A percentile compares a stretch with the other conserved stretches of the same genome.
Evolutionary conservation across 2,113 vertebrate genomes (phyloP).

Genomic region (Tachysurus vachellii): DNA sequence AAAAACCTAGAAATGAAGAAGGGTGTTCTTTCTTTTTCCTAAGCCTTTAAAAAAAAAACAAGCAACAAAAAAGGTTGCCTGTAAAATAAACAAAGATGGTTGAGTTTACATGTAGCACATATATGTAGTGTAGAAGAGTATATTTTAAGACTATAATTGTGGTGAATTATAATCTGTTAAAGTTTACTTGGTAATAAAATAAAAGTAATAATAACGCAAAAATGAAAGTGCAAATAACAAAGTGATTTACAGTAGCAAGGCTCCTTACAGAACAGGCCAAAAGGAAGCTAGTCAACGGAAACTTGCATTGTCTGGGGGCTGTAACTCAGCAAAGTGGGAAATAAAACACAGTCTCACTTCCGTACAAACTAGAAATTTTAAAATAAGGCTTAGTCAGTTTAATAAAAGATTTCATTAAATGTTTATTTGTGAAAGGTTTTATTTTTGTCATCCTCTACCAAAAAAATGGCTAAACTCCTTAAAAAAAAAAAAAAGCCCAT

Average conservation of each 20-base stretch:
- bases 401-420: background rate
- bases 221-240: background rate
- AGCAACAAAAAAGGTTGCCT: background rate
- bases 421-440: background rate
- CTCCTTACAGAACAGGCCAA: background rate
- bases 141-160: background rate
- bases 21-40: background rate
- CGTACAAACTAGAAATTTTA: background rate
- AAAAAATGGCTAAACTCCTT: background rate
- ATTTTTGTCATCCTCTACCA: background rate
- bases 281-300: background rate
- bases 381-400: background rate
- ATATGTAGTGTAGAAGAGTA: background rate
- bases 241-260: background rate
- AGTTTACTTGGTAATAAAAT: background rate
- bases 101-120: background rate
- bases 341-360: background rate
- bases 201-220: no score
- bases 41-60: background rate
- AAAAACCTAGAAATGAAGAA: background rate
- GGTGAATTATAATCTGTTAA: no score
- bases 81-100: background rate
- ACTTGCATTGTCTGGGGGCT: background rate
- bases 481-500: background rate
- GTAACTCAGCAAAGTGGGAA: background rate